These are phyloP conservation scores for Elephas maximus DNA, from an alignment of 2,113 vertebrate species.

Conservation along the genomic window DNA sequence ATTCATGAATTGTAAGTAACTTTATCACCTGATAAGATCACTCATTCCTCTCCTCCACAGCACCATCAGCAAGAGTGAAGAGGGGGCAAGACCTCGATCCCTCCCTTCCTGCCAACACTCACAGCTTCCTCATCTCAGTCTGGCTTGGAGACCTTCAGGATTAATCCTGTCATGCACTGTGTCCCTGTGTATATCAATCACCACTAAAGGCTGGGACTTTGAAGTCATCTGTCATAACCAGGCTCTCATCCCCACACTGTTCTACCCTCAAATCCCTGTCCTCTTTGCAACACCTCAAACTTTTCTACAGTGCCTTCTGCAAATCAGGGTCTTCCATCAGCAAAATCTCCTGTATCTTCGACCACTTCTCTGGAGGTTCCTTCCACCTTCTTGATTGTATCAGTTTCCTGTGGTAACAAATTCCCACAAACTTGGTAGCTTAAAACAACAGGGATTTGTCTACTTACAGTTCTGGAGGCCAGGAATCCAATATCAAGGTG, in stretches of 20 bases:
- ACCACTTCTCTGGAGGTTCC: neutral
- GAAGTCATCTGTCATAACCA: neutral
- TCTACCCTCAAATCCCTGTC: neutral
- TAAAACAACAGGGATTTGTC: neutral
- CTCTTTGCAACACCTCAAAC: neutral
- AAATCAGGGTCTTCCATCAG: neutral
- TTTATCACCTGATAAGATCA: neutral
- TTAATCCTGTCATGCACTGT: neutral
- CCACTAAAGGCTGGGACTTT: neutral
- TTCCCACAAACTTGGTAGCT: neutral
- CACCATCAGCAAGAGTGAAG: neutral
- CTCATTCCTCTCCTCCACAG: conserved; percentile 1
- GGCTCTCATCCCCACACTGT: neutral
- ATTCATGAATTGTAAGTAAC: neutral
- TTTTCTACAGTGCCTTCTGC: neutral
- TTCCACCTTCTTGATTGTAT: neutral
- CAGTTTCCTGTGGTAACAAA: neutral
- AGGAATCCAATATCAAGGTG: neutral
- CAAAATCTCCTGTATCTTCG: neutral
- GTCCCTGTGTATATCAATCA: neutral
- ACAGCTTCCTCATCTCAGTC: neutral
- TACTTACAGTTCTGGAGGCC: neutral
- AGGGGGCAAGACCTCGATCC: neutral
- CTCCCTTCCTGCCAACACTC: neutral
- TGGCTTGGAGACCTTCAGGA: neutral